phyloP scores from a whole-genome alignment of 2,888 invertebrate genomes.

The Ethmia dodecea region DNA sequence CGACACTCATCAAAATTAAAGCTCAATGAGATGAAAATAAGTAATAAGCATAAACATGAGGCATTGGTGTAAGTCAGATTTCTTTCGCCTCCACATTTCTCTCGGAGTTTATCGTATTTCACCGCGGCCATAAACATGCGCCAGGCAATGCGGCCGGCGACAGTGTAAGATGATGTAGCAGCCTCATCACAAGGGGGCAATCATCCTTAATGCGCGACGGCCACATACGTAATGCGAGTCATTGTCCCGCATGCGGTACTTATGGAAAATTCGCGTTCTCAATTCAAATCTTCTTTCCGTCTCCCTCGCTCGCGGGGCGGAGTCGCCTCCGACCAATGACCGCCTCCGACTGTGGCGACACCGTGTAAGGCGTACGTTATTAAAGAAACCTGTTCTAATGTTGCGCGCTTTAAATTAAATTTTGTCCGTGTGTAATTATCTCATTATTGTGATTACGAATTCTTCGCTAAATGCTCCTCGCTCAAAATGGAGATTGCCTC shows the following conservation, averaged over 20 bases:
- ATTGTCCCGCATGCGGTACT: constrained; percentile 76
- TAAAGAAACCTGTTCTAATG: constrained; percentile 78
- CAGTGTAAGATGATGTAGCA: constrained; percentile 73
- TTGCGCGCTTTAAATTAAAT: constrained; percentile 77
- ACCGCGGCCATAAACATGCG: constrained; percentile 63
- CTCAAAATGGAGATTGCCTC: constrained; percentile 65
- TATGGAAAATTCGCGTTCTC: constrained; percentile 78
- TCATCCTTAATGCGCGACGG: constrained; percentile 75
- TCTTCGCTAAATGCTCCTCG: constrained; percentile 71
- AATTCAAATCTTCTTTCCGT: constrained; percentile 75
- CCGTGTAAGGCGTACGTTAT: constrained; percentile 77
- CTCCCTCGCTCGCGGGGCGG: constrained; percentile 76
- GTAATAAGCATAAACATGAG: constrained; percentile 72
- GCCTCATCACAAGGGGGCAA: constrained; percentile 76
- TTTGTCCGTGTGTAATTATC: constrained; percentile 77
- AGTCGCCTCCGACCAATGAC: constrained; percentile 73
- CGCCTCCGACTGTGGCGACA: constrained; percentile 69
- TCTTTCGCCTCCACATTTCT: constrained; percentile 70
- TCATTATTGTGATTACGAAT: constrained; percentile 77
- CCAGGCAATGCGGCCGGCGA: constrained; percentile 61
- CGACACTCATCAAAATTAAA: too few relatives aligned
- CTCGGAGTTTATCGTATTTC: constrained; percentile 69
- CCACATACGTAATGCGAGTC: constrained; percentile 77
- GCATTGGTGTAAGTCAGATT: constrained; percentile 62
- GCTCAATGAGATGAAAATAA: constrained; percentile 67